These are phyloP conservation scores for Rhynchotus rufescens DNA, from an alignment of 2,797 vertebrate genomes.

Conservation along the genomic window DNA sequence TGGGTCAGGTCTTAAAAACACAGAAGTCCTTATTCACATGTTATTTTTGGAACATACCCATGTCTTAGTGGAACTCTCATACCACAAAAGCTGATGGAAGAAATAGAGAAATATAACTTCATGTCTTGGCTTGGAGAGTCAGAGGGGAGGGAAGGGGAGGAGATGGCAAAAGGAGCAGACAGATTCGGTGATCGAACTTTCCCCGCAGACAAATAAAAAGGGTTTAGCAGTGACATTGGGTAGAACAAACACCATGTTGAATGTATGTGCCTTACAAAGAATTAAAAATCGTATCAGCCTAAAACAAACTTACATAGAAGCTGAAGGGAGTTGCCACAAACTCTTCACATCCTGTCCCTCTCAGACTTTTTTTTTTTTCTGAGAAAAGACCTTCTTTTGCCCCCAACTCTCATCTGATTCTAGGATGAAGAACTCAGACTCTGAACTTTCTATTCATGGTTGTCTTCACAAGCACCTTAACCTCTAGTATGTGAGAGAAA, in stretches of 20 bases:
- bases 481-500: background rate
- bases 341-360: background rate
- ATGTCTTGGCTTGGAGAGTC: slow-evolving; percentile 33
- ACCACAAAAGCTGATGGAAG: slow-evolving; percentile 67
- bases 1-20: slow-evolving; percentile 81
- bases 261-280: slow-evolving; percentile 21
- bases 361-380: background rate
- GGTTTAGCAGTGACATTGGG: background rate
- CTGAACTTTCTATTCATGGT: background rate
- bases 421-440: background rate
- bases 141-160: slow-evolving; percentile 4
- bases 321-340: background rate
- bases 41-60: slow-evolving; percentile 77
- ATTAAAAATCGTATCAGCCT: slow-evolving; percentile 22
- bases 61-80: slow-evolving; percentile 76
- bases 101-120: slow-evolving; percentile 51
- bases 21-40: slow-evolving; percentile 74
- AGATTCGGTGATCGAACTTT: slow-evolving; percentile 17
- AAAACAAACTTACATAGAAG: slow-evolving; percentile 40
- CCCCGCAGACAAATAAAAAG: slow-evolving; percentile 16
- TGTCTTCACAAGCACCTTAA: background rate
- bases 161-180: background rate
- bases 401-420: background rate
- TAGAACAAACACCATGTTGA: slow-evolving; percentile 18
- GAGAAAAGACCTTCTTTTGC: slow-evolving; percentile 21